These are phyloP conservation scores for Periphyllus acericola DNA, from an alignment of 2,888 invertebrate genomes.

Conservation along the genomic window DNA sequence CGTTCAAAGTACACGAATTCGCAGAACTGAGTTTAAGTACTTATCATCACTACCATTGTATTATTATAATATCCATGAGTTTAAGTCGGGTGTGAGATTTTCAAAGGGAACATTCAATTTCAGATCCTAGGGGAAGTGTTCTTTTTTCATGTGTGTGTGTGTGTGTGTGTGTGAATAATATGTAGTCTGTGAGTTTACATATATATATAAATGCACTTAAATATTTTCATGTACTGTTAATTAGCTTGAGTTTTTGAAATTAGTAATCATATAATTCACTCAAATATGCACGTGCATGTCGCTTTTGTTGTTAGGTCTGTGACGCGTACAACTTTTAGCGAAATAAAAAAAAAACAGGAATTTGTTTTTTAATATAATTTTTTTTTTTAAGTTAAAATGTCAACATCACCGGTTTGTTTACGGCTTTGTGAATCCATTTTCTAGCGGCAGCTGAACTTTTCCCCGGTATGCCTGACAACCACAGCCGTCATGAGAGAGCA, in stretches of 20 bases:
- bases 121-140: background rate
- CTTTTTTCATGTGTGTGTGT: background rate
- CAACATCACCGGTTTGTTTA: conserved; percentile 56
- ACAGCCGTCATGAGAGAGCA: conserved; percentile 37
- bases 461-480: conserved; percentile 37
- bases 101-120: conserved; percentile 28
- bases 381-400: conserved; percentile 39
- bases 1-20: background rate
- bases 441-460: conserved; percentile 42
- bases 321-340: background rate
- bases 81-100: conserved; percentile 7
- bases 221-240: conserved; percentile 18
- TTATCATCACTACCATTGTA: conserved; percentile 2
- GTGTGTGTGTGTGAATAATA: too few relatives aligned
- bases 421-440: conserved; percentile 42
- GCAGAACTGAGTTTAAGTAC: conserved; percentile 20
- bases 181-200: too few relatives aligned
- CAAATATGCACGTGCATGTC: background rate
- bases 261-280: background rate
- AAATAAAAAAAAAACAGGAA: conserved; percentile 23
- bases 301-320: background rate
- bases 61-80: background rate
- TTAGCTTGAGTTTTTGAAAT: background rate
- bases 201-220: background rate
- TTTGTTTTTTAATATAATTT: conserved; percentile 19